Conservation (phyloP, 2,797 vertebrate genomes). For the Bucorvus abyssinicus region DNA sequence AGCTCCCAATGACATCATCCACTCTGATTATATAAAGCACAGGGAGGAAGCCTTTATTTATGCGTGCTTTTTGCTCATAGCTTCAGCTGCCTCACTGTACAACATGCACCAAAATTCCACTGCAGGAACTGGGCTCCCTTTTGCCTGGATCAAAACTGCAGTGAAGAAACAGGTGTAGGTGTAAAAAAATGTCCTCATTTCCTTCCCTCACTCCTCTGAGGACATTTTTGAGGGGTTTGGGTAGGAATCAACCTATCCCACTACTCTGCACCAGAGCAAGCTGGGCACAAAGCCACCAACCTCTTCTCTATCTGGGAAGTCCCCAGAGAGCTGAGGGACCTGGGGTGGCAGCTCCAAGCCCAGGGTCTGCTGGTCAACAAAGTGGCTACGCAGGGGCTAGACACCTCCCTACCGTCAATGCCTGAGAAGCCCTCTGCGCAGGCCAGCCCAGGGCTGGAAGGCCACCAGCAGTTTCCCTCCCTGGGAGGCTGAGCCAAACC, state of each 20-base stretch:
- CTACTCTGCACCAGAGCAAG: not conserved
- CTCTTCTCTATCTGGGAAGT: not conserved
- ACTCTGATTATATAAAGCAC: slow-evolving; percentile 68
- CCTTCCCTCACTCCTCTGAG: not conserved
- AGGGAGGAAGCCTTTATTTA: slow-evolving; percentile 63
- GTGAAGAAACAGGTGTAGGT: not conserved
- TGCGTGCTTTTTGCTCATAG: slow-evolving; percentile 62
- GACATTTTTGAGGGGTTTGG: not conserved
- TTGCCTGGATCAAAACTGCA: slow-evolving; percentile 10
- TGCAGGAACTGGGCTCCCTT: not conserved
- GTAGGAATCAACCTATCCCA: not conserved
- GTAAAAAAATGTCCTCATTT: not conserved
- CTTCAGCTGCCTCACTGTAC: slow-evolving; percentile 48
- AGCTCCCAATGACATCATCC: slow-evolving; percentile 69
- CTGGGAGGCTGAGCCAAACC: not conserved
- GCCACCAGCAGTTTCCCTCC: not conserved
- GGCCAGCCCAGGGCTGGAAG: not conserved
- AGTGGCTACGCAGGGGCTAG: not conserved
- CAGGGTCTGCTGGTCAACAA: not conserved
- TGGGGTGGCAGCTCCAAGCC: not conserved
- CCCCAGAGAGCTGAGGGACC: not conserved
- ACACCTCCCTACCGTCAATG: not conserved
- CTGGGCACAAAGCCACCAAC: not conserved
- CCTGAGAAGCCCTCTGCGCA: accelerated
- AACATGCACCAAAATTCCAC: slow-evolving; percentile 6